Base-by-base conservation (phyloP, 1,140 invertebrate genomes). In the Neodiprion pinetum region DNA sequence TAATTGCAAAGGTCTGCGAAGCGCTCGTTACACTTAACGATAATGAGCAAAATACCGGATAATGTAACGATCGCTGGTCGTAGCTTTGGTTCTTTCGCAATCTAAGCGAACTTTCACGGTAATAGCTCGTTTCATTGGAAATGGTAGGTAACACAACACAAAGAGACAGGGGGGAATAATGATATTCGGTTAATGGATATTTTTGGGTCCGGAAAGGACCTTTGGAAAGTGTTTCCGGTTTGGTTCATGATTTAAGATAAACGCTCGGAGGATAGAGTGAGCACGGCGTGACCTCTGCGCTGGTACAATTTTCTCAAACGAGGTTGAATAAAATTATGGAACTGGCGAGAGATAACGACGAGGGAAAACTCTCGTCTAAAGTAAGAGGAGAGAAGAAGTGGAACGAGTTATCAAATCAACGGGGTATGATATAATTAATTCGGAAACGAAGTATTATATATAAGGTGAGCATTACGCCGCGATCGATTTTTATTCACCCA, bases 121-220 rank as follows among this genome's bases (percentile, higher is more conserved):
- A 40, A 40, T 40, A 40, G 28, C 28, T 40, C 28, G 28, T 61
- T 61, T 61, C n/a, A 61, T 61, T 61, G 11, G n/a, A 9, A 61
- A 61, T 61, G 11, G 7, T 61, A 61, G 11, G n/a, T 14, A 7
- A 17, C n/a, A 14, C 11, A 12, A 9, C 5, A 61, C 11, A 61
- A 17, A 61, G 53, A 12, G n/a, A 61, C 53, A 61, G 11, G 53
- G 53, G n/a, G 53, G 14, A 61, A 61, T 40, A 40, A 40, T 61
- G 53, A 61, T 61, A 61, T 61, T 5, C 11, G 53, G 11, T 61
- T 61, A 61, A 61, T 61, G 53, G 53, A 61, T 61, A 61, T 11
- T 61, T 61, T 61, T 61, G 53, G 53, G 53, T 61, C 53, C 53
- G 53, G 53, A 61, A 61, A 61, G 53, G 53, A 61, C 53, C n/a